Conservation (phyloP, 2,113 vertebrate species). For the Periophthalmus modestus region DNA sequence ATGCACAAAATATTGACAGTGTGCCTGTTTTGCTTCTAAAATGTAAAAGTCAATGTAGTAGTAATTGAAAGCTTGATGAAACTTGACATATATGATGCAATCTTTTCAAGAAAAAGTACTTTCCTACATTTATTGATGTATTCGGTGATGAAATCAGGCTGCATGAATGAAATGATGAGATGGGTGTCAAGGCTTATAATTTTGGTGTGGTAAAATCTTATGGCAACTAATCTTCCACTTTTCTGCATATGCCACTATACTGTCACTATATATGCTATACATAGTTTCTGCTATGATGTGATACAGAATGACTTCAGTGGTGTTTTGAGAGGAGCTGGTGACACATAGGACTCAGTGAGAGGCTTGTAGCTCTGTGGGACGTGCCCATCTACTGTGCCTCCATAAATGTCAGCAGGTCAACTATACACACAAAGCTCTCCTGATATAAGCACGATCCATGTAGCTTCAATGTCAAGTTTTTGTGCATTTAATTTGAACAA, state of each 20-base stretch:
- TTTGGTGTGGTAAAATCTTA: not conserved
- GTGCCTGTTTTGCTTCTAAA: not conserved
- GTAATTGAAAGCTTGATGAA: conserved; percentile 13
- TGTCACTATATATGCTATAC: not conserved
- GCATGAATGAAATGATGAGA: conserved; percentile 27
- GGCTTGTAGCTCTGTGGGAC: conserved; percentile 51
- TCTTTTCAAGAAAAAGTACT: conserved; percentile 12
- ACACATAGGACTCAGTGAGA: conserved; percentile 58
- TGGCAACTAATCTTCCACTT: not conserved
- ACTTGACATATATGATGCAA: conserved; percentile 30
- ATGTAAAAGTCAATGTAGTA: conserved; percentile 8
- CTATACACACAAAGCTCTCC: conserved; percentile 25
- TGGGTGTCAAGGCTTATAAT: not conserved
- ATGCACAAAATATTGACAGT: conserved; percentile 7
- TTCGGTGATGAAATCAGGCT: conserved; percentile 45
- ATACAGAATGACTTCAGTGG: conserved; percentile 40
- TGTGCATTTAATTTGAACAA: not conserved
- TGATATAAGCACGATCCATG: conserved; percentile 13
- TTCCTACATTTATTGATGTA: conserved; percentile 20
- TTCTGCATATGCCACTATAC: not conserved
- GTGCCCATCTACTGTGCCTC: conserved; percentile 45
- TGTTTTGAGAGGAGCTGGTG: conserved; percentile 27
- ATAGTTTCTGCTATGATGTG: conserved; percentile 11
- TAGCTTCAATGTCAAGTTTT: not conserved
- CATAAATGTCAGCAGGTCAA: conserved; percentile 58